Evolutionary conservation across 2,113 vertebrate species (phyloP).

Genomic region (Myanophis thanlyinensis): DNA sequence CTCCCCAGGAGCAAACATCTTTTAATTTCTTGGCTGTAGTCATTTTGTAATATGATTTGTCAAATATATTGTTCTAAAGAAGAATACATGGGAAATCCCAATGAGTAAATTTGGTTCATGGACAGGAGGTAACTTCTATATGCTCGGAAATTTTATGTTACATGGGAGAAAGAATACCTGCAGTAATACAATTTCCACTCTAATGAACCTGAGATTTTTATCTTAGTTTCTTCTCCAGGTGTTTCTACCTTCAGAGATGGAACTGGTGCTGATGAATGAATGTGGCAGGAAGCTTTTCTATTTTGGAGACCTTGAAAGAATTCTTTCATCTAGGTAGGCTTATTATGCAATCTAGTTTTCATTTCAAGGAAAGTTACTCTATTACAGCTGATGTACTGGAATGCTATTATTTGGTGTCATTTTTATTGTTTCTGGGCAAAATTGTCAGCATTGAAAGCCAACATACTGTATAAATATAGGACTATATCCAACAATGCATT

Average conservation of each 20-base stretch:
- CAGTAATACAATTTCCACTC: background rate
- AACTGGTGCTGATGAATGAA: background rate
- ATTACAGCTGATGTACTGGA: background rate
- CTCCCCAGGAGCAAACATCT: too few relatives aligned
- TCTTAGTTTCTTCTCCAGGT: background rate
- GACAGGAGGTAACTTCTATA: background rate
- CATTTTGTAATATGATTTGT: background rate
- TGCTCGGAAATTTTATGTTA: background rate
- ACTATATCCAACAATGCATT: background rate
- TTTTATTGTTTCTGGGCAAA: background rate
- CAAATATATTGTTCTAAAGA: background rate
- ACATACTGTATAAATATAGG: background rate
- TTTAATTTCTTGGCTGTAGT: too few relatives aligned
- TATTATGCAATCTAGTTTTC: background rate
- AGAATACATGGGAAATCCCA: background rate
- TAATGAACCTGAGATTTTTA: background rate
- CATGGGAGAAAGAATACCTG: background rate
- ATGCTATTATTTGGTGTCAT: background rate
- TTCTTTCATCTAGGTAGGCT: background rate
- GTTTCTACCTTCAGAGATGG: background rate
- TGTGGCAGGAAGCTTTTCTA: background rate
- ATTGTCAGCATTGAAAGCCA: background rate
- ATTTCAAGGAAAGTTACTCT: background rate
- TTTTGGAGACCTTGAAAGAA: background rate
- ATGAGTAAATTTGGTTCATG: background rate